Conservation (phyloP, 2,113 vertebrate genomes). For the Triplophysa tibetana region DNA sequence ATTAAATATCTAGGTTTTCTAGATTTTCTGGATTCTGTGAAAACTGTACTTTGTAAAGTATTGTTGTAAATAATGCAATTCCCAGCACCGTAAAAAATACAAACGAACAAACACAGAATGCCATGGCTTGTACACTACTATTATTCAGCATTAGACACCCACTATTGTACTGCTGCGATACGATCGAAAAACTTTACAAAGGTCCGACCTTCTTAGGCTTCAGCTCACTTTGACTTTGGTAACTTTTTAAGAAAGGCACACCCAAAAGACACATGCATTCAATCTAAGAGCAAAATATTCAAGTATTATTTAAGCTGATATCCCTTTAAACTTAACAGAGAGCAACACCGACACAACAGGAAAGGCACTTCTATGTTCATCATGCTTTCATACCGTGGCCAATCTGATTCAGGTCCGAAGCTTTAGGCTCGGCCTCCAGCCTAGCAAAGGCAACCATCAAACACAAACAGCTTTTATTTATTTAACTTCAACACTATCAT, state of each 20-base stretch:
- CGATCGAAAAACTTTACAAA: neutral
- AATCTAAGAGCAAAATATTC: constrained; percentile 2
- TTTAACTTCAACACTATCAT: neutral
- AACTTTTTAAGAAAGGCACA: neutral
- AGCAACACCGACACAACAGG: neutral
- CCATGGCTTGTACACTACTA: neutral
- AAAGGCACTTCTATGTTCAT: constrained; percentile 2
- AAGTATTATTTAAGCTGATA: constrained; percentile 5
- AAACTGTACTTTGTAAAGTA: neutral
- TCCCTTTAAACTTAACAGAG: neutral
- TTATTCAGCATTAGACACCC: neutral
- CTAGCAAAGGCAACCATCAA: neutral
- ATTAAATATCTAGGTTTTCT: neutral
- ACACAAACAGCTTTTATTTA: neutral
- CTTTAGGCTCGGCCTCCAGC: neutral
- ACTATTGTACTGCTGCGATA: neutral
- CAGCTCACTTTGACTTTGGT: neutral
- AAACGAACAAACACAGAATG: neutral
- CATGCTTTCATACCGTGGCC: neutral
- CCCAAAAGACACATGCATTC: neutral
- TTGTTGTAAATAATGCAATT: neutral
- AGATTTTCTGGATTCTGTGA: neutral
- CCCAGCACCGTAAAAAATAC: neutral
- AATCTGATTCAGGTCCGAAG: neutral
- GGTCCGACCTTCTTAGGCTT: neutral